phyloP scores from a whole-genome alignment of 2,797 vertebrate genomes.

The Falco cherrug region DNA sequence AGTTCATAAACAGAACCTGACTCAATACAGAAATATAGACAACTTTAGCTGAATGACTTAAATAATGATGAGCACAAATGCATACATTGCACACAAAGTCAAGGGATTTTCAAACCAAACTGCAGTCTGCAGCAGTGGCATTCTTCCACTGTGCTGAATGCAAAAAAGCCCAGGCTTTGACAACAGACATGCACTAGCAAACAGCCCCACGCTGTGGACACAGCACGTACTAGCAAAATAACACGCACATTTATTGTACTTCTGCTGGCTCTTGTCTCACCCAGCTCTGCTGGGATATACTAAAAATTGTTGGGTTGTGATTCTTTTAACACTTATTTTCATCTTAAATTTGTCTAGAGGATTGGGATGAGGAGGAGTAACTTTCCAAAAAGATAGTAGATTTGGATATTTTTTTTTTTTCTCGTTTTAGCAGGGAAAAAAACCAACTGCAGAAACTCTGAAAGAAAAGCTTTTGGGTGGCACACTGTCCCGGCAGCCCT shows the following conservation, averaged over 20 bases:
- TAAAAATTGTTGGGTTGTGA: not conserved
- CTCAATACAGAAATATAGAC: not conserved
- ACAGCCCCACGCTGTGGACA: conserved; percentile 49
- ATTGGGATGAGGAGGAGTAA: not conserved
- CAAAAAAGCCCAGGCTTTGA: not conserved
- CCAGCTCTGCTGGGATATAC: not conserved
- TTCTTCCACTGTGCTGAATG: not conserved
- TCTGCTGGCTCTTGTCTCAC: not conserved
- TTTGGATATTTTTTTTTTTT: no score
- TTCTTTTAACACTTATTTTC: not conserved
- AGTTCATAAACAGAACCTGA: not conserved
- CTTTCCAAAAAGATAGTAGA: not conserved
- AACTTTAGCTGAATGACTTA: not conserved
- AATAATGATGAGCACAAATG: not conserved
- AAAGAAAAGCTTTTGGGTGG: not conserved
- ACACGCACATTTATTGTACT: not conserved
- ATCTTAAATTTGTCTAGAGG: not conserved
- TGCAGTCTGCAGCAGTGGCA: not conserved
- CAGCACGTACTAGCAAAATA: not conserved
- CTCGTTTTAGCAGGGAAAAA: not conserved
- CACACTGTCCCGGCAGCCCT: fast-evolving
- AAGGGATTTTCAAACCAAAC: not conserved
- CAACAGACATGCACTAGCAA: not conserved
- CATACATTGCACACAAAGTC: not conserved
- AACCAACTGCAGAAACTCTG: not conserved